These are phyloP conservation scores for Gastrophysa polygoni DNA, from an alignment of 2,888 invertebrate species.

Conservation along the genomic window DNA sequence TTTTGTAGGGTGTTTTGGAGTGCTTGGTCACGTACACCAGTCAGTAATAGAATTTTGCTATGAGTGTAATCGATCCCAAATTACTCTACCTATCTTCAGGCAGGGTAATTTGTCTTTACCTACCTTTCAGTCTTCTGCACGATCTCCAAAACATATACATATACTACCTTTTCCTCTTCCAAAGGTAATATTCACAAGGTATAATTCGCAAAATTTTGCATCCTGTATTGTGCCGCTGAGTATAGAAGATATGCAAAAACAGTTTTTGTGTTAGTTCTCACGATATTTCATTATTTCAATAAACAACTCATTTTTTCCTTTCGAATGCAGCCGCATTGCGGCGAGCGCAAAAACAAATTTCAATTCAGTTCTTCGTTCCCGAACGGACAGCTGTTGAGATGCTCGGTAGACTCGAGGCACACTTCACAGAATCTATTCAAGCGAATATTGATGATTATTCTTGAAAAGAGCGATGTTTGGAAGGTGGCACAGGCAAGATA, in stretches of 20 bases:
- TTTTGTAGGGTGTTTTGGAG: too few species aligned
- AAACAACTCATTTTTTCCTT: background rate
- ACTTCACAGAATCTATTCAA: constrained; percentile 27
- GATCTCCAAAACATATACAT: too few species aligned
- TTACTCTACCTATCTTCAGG: too few species aligned
- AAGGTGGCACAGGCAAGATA: constrained; percentile 12
- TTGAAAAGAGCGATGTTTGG: constrained; percentile 19
- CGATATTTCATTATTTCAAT: background rate
- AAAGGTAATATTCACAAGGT: too few species aligned
- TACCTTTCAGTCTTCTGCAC: too few species aligned
- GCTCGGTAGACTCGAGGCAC: constrained; percentile 26
- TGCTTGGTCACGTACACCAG: too few species aligned
- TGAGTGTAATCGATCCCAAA: too few species aligned
- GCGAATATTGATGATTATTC: constrained; percentile 29
- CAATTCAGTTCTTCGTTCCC: constrained; percentile 16
- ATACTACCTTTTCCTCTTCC: too few species aligned
- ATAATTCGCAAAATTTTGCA: too few species aligned
- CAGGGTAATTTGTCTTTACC: too few species aligned
- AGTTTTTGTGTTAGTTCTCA: background rate
- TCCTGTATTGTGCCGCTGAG: too few species aligned
- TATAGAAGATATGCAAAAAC: background rate
- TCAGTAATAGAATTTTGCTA: too few species aligned
- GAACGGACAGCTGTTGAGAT: constrained; percentile 24
- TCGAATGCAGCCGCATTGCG: background rate
- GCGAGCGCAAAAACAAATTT: constrained; percentile 14